Evolutionary conservation across 2,888 invertebrate genomes (phyloP).

Genomic region (Leptodirus hochenwartii): DNA sequence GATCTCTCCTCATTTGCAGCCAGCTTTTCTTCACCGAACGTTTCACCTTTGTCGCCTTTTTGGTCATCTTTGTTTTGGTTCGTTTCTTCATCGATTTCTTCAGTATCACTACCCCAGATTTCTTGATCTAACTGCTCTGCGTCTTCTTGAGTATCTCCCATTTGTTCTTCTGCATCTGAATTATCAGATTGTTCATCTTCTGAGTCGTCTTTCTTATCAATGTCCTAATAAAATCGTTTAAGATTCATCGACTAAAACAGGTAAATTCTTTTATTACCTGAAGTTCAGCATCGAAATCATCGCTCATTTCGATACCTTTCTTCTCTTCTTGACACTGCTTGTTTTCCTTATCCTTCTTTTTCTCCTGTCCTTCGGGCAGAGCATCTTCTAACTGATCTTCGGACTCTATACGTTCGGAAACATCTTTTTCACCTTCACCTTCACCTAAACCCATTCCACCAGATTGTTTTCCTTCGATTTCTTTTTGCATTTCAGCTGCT

Average conservation of each 20-base stretch:
- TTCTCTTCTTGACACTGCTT: slow-evolving; percentile 75
- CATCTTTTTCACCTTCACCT: slow-evolving; percentile 85
- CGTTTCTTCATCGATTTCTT: slow-evolving; percentile 45
- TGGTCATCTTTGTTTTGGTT: slow-evolving; percentile 23
- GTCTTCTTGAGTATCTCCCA: slow-evolving; percentile 86
- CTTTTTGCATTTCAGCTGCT: slow-evolving; percentile 48
- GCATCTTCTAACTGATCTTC: slow-evolving; percentile 90
- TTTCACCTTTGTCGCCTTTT: slow-evolving; percentile 37
- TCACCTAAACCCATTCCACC: slow-evolving; percentile 83
- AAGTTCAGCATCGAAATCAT: slow-evolving; percentile 80
- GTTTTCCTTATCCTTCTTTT: slow-evolving; percentile 40
- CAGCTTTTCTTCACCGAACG: slow-evolving; percentile 48
- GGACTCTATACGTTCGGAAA: slow-evolving; percentile 77
- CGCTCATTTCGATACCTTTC: slow-evolving; percentile 88
- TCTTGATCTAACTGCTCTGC: slow-evolving; percentile 65
- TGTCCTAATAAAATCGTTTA: slow-evolving; percentile 27
- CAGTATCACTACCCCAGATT: slow-evolving; percentile 74
- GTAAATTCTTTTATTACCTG: slow-evolving; percentile 33
- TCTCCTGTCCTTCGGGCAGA: slow-evolving; percentile 59
- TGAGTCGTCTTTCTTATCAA: slow-evolving; percentile 33
- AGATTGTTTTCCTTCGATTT: slow-evolving; percentile 29
- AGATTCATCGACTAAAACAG: slow-evolving; percentile 5
- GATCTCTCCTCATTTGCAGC: slow-evolving; percentile 49
- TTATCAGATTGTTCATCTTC: slow-evolving; percentile 45
- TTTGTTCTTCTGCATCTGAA: slow-evolving; percentile 82